Conservation (phyloP, 2,797 vertebrate genomes). For the Bucorvus abyssinicus region DNA sequence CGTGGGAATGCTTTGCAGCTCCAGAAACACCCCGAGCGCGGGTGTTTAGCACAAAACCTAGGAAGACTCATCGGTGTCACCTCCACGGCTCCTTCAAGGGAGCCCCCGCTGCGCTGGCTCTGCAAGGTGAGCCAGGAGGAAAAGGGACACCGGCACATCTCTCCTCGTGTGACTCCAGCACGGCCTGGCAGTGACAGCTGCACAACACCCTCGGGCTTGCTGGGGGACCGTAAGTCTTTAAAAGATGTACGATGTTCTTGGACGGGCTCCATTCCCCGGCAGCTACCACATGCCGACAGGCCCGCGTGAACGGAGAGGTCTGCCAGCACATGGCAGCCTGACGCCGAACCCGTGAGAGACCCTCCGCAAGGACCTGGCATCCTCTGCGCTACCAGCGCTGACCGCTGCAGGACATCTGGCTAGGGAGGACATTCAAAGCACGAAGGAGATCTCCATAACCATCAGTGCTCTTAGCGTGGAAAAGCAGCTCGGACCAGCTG, state of each 20-base stretch:
- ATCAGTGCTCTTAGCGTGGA: background rate
- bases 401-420: background rate
- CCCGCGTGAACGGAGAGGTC: background rate
- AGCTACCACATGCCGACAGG: background rate
- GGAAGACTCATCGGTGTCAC: background rate
- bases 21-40: background rate
- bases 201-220: background rate
- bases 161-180: background rate
- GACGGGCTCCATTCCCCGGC: conserved; percentile 35
- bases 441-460: background rate
- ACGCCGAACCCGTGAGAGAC: accelerated
- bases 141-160: background rate
- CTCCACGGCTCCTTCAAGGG: background rate
- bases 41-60: background rate
- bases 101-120: background rate
- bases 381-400: background rate
- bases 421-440: background rate
- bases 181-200: conserved; percentile 22
- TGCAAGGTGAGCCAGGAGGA: background rate
- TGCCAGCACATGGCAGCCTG: background rate
- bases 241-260: conserved; percentile 57
- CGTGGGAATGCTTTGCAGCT: background rate
- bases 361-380: background rate
- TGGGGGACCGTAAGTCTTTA: conserved; percentile 7
- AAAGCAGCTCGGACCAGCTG: background rate